Conservation (phyloP, 92 coral and sea anemone genomes). For the Zoanthus gigantus region DNA sequence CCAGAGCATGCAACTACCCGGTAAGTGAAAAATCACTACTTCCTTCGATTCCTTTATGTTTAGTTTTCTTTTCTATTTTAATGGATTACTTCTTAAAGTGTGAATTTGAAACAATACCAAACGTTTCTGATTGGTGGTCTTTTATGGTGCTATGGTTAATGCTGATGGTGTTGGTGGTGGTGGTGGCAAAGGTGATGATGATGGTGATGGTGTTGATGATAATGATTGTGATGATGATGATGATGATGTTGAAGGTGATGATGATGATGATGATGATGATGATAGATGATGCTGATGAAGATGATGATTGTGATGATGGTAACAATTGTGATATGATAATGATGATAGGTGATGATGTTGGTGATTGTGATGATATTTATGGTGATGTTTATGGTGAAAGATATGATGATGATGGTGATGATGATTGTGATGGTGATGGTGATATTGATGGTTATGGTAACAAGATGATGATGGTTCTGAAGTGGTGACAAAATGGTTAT, state of each 20-base stretch:
- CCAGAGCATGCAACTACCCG: constrained; percentile 94
- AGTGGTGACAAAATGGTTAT: no score
- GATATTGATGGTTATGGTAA: background rate
- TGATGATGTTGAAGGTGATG: background rate
- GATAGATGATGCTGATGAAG: background rate
- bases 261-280: background rate
- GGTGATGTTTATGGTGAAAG: background rate
- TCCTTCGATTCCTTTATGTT: background rate
- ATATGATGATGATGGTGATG: background rate
- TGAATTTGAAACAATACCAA: no score
- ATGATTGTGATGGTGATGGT: background rate
- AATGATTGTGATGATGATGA: background rate
- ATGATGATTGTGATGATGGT: background rate
- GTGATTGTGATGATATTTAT: background rate
- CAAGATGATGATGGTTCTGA: background rate
- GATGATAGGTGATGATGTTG: background rate
- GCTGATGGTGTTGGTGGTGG: background rate
- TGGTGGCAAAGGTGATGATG: background rate
- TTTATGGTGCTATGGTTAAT: no score
- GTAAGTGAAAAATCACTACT: constrained; percentile 33
- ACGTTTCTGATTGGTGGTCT: no score
- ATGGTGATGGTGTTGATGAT: background rate
- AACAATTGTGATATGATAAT: background rate
- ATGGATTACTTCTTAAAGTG: no score
- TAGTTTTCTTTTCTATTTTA: no score